Percentiles rank a stretch among this genome's conserved stretches.
Conservation (phyloP, 2,113 vertebrate genomes). For the Phycodurus eques region DNA sequence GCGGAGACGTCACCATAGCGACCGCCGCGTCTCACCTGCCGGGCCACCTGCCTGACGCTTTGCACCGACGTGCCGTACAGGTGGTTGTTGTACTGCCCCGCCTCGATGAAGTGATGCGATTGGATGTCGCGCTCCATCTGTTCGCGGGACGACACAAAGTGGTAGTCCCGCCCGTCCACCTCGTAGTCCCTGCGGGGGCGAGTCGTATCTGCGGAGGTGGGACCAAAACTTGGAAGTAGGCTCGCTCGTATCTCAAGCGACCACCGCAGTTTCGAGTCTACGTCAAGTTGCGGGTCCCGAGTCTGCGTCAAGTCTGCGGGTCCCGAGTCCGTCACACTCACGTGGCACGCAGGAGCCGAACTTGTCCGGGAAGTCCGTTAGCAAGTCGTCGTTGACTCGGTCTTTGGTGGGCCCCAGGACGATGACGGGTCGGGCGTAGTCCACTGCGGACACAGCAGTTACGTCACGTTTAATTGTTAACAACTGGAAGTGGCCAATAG, state of each 20-base stretch:
- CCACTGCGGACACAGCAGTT: constrained; percentile 63
- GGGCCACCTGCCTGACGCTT: constrained; percentile 83
- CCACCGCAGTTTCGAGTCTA: neutral
- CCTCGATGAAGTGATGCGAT: constrained; percentile 87
- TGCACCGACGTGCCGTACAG: constrained; percentile 87
- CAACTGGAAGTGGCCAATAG: neutral
- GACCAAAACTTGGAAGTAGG: too few relatives aligned
- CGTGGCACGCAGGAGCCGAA: constrained; percentile 87
- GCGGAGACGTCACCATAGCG: too few relatives aligned
- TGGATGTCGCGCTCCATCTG: constrained; percentile 94
- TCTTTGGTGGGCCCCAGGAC: constrained; percentile 87
- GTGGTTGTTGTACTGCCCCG: constrained; percentile 86
- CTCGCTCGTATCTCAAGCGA: neutral
- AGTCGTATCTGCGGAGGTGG: constrained; percentile 77
- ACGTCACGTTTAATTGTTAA: neutral
- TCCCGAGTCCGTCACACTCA: constrained; percentile 56
- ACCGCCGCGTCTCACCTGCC: constrained; percentile 71
- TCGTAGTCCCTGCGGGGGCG: constrained; percentile 87
- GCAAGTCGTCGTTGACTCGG: constrained; percentile 83
- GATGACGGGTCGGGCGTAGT: constrained; percentile 85
- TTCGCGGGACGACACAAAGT: constrained; percentile 88
- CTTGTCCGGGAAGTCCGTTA: constrained; percentile 85
- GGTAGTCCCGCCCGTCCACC: constrained; percentile 86
- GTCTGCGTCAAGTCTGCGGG: neutral
- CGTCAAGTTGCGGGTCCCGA: neutral